phyloP scores from a whole-genome alignment of 2,113 vertebrate species.

The Tragelaphus strepsiceros region DNA sequence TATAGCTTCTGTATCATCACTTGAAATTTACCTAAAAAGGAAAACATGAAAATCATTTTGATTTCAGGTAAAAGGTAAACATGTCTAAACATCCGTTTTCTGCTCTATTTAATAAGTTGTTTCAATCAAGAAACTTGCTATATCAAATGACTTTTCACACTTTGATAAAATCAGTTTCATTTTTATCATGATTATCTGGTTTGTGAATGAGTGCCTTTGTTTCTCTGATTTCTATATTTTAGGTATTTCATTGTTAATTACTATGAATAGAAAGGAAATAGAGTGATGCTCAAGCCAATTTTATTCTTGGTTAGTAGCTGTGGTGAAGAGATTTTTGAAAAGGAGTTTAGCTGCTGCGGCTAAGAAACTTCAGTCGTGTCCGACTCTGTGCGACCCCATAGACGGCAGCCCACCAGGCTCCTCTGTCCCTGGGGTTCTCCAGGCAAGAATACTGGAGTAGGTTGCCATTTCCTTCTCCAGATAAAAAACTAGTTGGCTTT shows the following conservation, averaged over 20 bases:
- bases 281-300: not conserved
- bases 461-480: too few relatives aligned
- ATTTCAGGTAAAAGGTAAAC: constrained; percentile 20
- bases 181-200: not conserved
- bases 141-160: constrained; percentile 8
- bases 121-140: constrained; percentile 27
- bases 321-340: not conserved
- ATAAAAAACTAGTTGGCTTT: not conserved
- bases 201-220: not conserved
- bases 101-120: not conserved
- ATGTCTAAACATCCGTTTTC: constrained; percentile 4
- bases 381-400: too few relatives aligned
- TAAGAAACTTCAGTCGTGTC: too few relatives aligned
- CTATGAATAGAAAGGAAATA: constrained; percentile 20
- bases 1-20: constrained; percentile 98
- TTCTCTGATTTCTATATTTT: not conserved
- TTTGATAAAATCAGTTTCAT: not conserved
- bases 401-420: too few relatives aligned
- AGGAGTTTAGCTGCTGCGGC: not conserved
- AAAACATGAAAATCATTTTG: constrained; percentile 34
- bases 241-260: not conserved
- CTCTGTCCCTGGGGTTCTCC: too few relatives aligned
- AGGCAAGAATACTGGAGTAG: too few relatives aligned
- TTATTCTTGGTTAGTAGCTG: constrained; percentile 12
- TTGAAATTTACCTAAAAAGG: constrained; percentile 93